These are phyloP conservation scores for Pelusios castaneus DNA, from an alignment of 2,113 vertebrate species.

Conservation along the genomic window DNA sequence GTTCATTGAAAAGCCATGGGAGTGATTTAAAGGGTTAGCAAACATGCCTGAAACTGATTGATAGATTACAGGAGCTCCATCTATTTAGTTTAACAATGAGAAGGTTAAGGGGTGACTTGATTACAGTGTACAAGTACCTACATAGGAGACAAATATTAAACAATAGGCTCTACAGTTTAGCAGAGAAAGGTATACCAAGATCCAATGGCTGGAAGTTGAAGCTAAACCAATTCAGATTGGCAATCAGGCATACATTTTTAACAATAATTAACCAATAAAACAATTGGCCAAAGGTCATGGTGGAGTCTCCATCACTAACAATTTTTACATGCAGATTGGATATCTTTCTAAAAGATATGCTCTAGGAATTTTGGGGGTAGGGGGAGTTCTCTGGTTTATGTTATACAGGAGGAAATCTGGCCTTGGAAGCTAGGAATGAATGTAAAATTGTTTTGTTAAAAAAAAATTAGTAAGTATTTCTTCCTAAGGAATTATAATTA, in stretches of 20 bases:
- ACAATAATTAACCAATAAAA: too few relatives aligned
- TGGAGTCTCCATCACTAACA: too few relatives aligned
- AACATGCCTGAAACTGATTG: neutral
- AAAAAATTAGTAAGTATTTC: neutral
- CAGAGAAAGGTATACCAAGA: too few relatives aligned
- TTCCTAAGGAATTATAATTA: too few relatives aligned
- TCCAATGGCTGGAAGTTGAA: too few relatives aligned
- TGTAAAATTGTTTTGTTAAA: neutral
- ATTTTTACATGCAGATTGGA: too few relatives aligned
- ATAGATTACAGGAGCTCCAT: neutral
- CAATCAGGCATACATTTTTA: too few relatives aligned
- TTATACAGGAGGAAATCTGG: neutral
- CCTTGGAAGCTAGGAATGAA: too few relatives aligned
- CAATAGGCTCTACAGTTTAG: too few relatives aligned
- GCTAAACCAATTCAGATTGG: too few relatives aligned
- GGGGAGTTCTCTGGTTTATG: neutral
- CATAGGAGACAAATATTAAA: neutral
- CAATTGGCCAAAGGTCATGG: too few relatives aligned
- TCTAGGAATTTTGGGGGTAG: neutral
- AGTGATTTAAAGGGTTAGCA: neutral
- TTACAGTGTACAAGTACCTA: neutral
- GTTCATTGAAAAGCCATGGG: neutral
- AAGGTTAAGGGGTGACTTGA: neutral
- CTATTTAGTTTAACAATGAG: neutral
- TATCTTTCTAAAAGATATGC: too few relatives aligned